phyloP scores from a whole-genome alignment of 35 echinoderm and acorn worm species.

The Ophiothrix spiculata region DNA sequence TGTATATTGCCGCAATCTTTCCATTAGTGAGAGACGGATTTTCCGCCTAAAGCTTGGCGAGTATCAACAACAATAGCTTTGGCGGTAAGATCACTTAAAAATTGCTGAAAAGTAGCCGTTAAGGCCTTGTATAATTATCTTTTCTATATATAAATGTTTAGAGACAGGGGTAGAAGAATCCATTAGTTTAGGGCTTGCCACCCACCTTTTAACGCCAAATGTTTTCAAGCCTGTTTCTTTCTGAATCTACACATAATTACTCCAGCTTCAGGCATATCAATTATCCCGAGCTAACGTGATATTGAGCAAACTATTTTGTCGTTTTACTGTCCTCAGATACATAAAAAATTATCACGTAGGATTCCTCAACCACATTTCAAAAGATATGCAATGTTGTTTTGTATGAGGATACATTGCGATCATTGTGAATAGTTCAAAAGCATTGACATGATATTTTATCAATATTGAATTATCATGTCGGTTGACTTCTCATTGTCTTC shows the following conservation, averaged over 20 bases:
- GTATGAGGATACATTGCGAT: too few relatives aligned
- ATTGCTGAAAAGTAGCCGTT: not conserved
- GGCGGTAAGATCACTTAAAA: not conserved
- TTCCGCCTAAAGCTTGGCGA: not conserved
- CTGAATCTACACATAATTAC: not conserved
- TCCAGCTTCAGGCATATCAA: not conserved
- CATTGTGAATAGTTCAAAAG: too few relatives aligned
- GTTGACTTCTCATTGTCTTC: too few relatives aligned
- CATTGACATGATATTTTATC: too few relatives aligned
- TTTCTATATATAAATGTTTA: not conserved
- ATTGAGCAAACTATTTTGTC: not conserved
- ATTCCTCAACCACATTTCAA: too few relatives aligned
- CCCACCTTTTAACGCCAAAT: not conserved
- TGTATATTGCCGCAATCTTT: not conserved
- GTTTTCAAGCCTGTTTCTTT: not conserved
- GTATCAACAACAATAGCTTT: not conserved
- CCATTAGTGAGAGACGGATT: not conserved
- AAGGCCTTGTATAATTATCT: not conserved
- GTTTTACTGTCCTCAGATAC: not conserved
- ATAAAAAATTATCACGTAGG: too few relatives aligned
- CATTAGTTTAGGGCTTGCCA: not conserved
- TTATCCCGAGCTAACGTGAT: not conserved
- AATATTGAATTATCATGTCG: too few relatives aligned
- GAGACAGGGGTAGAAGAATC: not conserved
- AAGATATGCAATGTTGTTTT: too few relatives aligned